Percentiles rank a stretch among this genome's conserved stretches.
phyloP scores from a whole-genome alignment of 2,797 vertebrate species.

The Danio tinwini region DNA sequence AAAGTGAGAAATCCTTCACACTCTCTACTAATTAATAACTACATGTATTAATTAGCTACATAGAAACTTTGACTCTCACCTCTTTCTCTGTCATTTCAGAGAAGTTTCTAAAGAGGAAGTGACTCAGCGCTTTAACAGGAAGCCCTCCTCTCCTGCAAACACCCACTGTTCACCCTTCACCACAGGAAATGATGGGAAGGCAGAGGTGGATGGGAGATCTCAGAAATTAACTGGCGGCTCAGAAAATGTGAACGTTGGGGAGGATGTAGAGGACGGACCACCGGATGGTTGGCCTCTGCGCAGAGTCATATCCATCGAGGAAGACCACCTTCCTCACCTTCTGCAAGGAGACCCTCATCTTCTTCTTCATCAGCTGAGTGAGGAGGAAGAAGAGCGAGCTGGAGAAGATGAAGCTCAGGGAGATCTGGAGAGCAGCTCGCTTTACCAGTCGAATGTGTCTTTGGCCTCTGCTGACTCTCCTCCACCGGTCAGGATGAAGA shows the following conservation, averaged over 20 bases:
- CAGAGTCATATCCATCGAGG: slow-evolving; percentile 93
- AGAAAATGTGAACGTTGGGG: background rate
- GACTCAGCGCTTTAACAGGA: slow-evolving; percentile 55
- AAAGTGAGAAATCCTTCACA: slow-evolving; percentile 75
- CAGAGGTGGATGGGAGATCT: slow-evolving; percentile 47
- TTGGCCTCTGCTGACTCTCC: background rate
- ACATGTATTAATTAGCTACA: no score
- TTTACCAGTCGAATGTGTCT: slow-evolving; percentile 18
- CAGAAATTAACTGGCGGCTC: background rate
- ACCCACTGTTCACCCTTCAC: slow-evolving; percentile 15
- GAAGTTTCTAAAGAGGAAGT: slow-evolving; percentile 22
- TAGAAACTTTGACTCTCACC: slow-evolving; percentile 18
- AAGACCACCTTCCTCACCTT: slow-evolving; percentile 89
- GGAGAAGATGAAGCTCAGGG: slow-evolving; percentile 58
- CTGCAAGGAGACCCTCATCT: slow-evolving; percentile 76
- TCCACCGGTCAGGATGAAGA: background rate
- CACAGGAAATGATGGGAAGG: slow-evolving; percentile 56
- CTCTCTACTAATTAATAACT: background rate
- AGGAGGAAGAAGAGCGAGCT: slow-evolving; percentile 72
- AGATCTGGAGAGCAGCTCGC: slow-evolving; percentile 58
- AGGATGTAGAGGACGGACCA: slow-evolving; percentile 63
- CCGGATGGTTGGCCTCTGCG: slow-evolving; percentile 75
- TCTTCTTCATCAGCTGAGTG: slow-evolving; percentile 77
- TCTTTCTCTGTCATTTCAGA: slow-evolving; percentile 30
- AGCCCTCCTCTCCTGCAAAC: slow-evolving; percentile 56